These are phyloP conservation scores for Hemicentrotus pulcherrimus DNA, from an alignment of 35 echinoderm and acorn worm species.

Conservation along the genomic window DNA sequence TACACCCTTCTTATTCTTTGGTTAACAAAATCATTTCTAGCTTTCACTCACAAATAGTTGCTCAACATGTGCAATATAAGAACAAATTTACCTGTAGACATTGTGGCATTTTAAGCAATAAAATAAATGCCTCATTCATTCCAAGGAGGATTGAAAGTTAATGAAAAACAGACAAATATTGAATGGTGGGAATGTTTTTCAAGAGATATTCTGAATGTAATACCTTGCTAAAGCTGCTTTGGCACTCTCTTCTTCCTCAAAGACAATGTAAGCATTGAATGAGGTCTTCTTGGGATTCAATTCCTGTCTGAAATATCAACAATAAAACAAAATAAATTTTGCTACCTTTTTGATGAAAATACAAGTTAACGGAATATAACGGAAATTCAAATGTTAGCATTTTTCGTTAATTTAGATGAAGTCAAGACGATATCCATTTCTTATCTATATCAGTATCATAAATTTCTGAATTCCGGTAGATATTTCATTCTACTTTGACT, in stretches of 20 bases:
- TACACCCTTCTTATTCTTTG: too few species aligned
- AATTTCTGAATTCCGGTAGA: too few species aligned
- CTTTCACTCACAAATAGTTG: too few species aligned
- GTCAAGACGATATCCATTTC: background rate
- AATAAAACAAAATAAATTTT: background rate
- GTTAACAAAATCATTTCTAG: too few species aligned
- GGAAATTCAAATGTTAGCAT: background rate
- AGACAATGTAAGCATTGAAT: constrained; percentile 46
- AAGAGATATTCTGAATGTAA: background rate
- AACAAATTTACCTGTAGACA: background rate
- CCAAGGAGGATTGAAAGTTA: background rate
- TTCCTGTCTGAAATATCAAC: background rate
- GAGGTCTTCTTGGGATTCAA: constrained; percentile 12
- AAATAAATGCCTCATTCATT: background rate
- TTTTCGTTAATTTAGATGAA: background rate
- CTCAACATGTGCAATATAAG: background rate
- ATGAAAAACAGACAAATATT: background rate
- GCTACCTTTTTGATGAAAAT: background rate
- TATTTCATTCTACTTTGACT: too few species aligned
- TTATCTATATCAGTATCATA: too few species aligned
- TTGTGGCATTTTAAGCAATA: background rate
- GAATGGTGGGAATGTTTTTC: background rate
- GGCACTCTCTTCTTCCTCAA: background rate
- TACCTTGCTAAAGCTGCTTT: constrained; percentile 8
- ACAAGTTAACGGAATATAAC: background rate